These are phyloP conservation scores for Sebastes matsubarae DNA, from an alignment of 2,797 vertebrate genomes.

Conservation along the genomic window DNA sequence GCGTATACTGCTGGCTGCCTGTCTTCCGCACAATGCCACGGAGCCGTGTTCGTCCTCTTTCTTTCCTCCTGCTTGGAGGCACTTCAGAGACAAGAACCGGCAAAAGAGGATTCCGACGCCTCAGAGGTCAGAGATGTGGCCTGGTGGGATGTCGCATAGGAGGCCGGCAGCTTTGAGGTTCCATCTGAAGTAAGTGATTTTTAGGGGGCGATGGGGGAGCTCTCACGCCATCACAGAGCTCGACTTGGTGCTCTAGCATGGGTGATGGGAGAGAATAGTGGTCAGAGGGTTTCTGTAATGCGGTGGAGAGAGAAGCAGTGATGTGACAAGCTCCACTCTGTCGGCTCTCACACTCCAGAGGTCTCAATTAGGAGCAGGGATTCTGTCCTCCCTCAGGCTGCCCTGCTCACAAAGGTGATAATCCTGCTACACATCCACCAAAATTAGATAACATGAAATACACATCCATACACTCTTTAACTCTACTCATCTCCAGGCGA, in stretches of 20 bases:
- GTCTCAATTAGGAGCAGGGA: conserved; percentile 68
- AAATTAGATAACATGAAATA: conserved; percentile 30
- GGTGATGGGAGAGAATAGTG: conserved; percentile 79
- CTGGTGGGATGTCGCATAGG: conserved; percentile 27
- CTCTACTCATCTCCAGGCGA: not conserved
- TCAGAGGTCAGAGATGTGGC: conserved; percentile 59
- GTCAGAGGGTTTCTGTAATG: conserved; percentile 72
- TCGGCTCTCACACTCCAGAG: conserved; percentile 67
- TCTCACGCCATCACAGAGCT: conserved; percentile 66
- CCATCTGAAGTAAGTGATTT: conserved; percentile 43
- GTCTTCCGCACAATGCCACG: conserved; percentile 33
- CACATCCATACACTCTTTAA: not conserved
- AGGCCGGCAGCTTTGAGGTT: conserved; percentile 50
- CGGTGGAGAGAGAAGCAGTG: conserved; percentile 57
- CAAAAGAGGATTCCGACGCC: conserved; percentile 17
- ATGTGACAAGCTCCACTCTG: conserved; percentile 69
- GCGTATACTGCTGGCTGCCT: conserved; percentile 34
- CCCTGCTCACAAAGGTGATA: conserved; percentile 55
- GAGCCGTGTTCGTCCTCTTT: conserved; percentile 15
- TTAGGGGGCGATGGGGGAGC: conserved; percentile 28
- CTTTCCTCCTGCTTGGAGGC: conserved; percentile 9
- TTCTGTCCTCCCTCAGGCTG: conserved; percentile 46
- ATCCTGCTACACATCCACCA: conserved; percentile 34
- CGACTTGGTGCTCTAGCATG: conserved; percentile 53
- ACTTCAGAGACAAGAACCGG: conserved; percentile 31